Evolutionary conservation across 2,113 vertebrate genomes (phyloP).

Genomic region (Cricetomys ansorgei): DNA sequence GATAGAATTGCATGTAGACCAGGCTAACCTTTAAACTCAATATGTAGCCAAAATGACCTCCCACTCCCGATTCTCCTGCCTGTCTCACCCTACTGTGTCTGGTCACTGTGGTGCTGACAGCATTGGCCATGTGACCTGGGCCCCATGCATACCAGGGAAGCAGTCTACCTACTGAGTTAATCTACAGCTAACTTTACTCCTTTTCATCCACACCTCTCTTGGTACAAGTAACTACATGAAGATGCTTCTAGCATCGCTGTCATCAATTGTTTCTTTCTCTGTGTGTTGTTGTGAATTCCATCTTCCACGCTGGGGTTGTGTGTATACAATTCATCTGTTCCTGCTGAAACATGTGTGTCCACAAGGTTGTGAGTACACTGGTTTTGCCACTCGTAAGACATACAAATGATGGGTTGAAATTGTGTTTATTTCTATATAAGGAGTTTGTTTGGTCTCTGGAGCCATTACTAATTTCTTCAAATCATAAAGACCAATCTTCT

Average conservation of each 20-base stretch:
- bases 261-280: not conserved
- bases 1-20: not conserved
- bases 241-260: not conserved
- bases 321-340: not conserved
- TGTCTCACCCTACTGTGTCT: too few relatives aligned
- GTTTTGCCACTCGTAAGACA: not conserved
- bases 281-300: not conserved
- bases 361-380: not conserved
- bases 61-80: not conserved
- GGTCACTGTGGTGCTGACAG: not conserved
- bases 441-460: slow-evolving; percentile 2
- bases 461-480: not conserved
- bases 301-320: not conserved
- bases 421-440: not conserved
- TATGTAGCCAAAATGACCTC: not conserved
- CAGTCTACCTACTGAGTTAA: not conserved
- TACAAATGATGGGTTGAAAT: not conserved
- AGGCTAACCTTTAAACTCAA: not conserved
- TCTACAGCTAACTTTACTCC: not conserved
- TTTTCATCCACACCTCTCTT: not conserved
- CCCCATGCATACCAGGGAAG: not conserved
- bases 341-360: not conserved
- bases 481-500: not conserved
- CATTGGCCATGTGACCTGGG: not conserved
- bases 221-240: not conserved